Evolutionary conservation across 2,888 invertebrate species (phyloP).

Genomic region (Rugalucina vietnamica): DNA sequence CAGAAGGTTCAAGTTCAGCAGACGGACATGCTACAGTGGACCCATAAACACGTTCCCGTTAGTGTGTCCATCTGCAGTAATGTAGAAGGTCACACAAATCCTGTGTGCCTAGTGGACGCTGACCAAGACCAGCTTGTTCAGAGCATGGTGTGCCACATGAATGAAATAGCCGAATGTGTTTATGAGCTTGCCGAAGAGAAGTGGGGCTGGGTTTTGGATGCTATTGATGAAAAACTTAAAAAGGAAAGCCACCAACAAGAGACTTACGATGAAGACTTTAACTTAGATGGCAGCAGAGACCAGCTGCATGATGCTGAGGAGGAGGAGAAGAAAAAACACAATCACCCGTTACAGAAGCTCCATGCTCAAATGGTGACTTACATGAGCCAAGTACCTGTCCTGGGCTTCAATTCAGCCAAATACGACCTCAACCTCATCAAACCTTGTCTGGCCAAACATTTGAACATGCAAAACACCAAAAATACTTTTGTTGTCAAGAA

Average conservation of each 20-base stretch:
- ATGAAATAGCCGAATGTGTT: neutral
- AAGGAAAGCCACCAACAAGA: neutral
- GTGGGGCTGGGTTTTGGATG: conserved; percentile 12
- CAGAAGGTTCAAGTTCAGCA: conserved; percentile 3
- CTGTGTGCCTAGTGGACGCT: conserved; percentile 33
- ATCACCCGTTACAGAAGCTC: neutral
- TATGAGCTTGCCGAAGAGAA: neutral
- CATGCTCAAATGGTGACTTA: conserved; percentile 22
- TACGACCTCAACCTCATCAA: conserved; percentile 46
- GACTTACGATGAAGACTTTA: neutral
- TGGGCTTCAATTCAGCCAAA: conserved; percentile 47
- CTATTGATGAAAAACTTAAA: neutral
- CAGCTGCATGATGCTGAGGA: neutral
- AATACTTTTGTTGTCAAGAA: conserved; percentile 35
- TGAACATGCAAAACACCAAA: conserved; percentile 16
- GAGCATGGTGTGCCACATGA: neutral
- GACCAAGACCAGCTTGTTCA: conserved; percentile 26
- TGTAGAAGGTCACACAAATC: conserved; percentile 29
- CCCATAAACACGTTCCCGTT: conserved; percentile 36
- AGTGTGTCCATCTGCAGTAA: conserved; percentile 46
- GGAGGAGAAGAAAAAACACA: neutral
- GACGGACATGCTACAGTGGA: conserved; percentile 39
- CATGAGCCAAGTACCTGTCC: conserved; percentile 21
- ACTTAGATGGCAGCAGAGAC: neutral
- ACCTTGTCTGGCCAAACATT: conserved; percentile 11